phyloP scores from a whole-genome alignment of 2,797 vertebrate genomes.

The Arrhamphus sclerolepis region DNA sequence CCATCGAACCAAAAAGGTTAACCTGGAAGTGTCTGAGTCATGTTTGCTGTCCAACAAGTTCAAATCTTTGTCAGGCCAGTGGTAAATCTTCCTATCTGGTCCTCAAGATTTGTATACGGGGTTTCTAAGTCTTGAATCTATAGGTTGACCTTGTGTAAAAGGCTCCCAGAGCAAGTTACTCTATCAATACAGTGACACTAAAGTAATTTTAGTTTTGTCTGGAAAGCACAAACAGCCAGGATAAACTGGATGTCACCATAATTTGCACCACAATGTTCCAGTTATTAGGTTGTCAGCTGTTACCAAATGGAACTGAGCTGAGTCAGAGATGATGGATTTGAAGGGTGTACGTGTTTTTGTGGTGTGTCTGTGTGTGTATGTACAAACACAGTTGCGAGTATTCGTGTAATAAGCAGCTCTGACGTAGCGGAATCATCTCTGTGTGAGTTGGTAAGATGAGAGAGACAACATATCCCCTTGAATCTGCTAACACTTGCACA shows the following conservation, averaged over 20 bases:
- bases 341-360: constrained; percentile 1
- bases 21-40: no score
- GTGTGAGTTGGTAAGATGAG: constrained; percentile 44
- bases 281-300: constrained; percentile 26
- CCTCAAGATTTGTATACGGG: no score
- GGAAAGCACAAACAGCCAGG: constrained; percentile 1
- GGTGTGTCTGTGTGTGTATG: constrained; percentile 4
- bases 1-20: no score
- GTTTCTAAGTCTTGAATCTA: not conserved
- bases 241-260: constrained; percentile 14
- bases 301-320: constrained; percentile 23
- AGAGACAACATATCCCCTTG: constrained; percentile 45
- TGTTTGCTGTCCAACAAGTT: no score
- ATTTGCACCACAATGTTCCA: constrained; percentile 20
- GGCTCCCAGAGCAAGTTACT: not conserved
- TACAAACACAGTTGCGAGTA: constrained; percentile 1
- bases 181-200: not conserved
- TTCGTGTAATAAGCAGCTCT: constrained; percentile 34
- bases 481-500: constrained; percentile 41
- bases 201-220: not conserved
- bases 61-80: no score
- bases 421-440: constrained; percentile 39
- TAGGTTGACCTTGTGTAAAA: not conserved
- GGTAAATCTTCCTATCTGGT: no score
- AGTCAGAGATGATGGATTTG: constrained; percentile 37